These are phyloP conservation scores for Anthopleura xanthogrammica DNA, from an alignment of 92 coral and sea anemone genomes.

Conservation along the genomic window DNA sequence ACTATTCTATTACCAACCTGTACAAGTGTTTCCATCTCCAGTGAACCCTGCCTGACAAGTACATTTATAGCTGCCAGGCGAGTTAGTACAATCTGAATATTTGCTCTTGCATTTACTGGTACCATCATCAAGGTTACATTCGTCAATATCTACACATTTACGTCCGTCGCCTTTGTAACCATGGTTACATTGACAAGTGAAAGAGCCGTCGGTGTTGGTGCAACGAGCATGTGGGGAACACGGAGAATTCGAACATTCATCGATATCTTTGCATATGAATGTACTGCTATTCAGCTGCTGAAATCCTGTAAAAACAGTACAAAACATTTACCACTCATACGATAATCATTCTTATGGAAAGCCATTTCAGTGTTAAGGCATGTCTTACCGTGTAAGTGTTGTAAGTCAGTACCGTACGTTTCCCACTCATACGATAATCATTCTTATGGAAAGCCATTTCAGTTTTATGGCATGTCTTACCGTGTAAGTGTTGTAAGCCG, in stretches of 20 bases:
- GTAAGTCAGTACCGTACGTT: too few species aligned
- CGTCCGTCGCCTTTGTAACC: slow-evolving; percentile 29
- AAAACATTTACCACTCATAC: too few species aligned
- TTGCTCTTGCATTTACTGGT: background rate
- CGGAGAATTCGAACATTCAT: slow-evolving; percentile 12
- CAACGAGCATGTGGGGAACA: slow-evolving; percentile 20
- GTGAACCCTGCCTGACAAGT: slow-evolving; percentile 19
- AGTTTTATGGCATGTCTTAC: too few species aligned
- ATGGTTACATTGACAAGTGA: slow-evolving; percentile 8
- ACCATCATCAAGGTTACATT: slow-evolving; percentile 23
- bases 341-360: too few species aligned
- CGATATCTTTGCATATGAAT: slow-evolving; percentile 14
- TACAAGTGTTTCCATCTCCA: slow-evolving; percentile 7
- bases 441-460: too few species aligned
- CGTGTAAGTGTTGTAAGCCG: too few species aligned
- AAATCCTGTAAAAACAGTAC: background rate
- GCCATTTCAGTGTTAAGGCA: too few species aligned
- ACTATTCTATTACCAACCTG: background rate
- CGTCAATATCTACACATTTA: slow-evolving; percentile 25
- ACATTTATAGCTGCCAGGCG: slow-evolving; percentile 17
- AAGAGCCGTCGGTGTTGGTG: slow-evolving; percentile 21
- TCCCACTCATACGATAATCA: too few species aligned
- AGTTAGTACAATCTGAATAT: slow-evolving; percentile 13
- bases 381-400: too few species aligned
- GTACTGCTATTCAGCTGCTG: background rate